Evolutionary conservation across 1,140 invertebrate species (phyloP).

Genomic region (Leptinotarsa defecta): DNA sequence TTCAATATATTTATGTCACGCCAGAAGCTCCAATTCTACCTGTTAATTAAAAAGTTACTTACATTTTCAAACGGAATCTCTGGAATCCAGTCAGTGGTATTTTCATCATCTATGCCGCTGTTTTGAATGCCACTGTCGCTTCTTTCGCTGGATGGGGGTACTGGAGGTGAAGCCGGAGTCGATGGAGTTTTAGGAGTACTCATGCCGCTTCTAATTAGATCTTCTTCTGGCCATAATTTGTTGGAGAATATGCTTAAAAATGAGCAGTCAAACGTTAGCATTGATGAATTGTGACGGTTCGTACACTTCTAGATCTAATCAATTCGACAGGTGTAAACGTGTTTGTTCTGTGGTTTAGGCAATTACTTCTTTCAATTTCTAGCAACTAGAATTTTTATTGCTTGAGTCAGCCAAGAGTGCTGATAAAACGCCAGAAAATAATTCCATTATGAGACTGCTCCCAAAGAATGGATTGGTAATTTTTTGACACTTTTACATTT

Average conservation of each 20-base stretch:
- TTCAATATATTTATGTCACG: too few species aligned
- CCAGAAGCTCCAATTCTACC: too few species aligned
- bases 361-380: neutral
- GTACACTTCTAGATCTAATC: too few species aligned
- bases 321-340: too few species aligned
- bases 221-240: conserved; percentile 63
- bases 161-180: conserved; percentile 55
- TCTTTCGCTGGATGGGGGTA: conserved; percentile 46
- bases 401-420: too few species aligned
- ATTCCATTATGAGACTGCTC: too few species aligned
- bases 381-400: too few species aligned
- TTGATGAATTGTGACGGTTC: too few species aligned
- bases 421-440: too few species aligned
- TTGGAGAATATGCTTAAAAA: conserved; percentile 55
- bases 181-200: conserved; percentile 56
- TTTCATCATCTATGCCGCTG: conserved; percentile 72
- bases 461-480: too few species aligned
- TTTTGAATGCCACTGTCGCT: conserved; percentile 55
- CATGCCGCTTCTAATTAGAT: conserved; percentile 50
- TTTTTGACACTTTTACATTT: too few species aligned
- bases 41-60: conserved; percentile 41
- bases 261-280: neutral
- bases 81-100: conserved; percentile 81
- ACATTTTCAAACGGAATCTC: conserved; percentile 92
- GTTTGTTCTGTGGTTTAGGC: too few species aligned